Evolutionary conservation across 2,888 invertebrate genomes (phyloP), one percentile per base, ranked within the genome.

Genomic region (Congeria kusceri): DNA sequence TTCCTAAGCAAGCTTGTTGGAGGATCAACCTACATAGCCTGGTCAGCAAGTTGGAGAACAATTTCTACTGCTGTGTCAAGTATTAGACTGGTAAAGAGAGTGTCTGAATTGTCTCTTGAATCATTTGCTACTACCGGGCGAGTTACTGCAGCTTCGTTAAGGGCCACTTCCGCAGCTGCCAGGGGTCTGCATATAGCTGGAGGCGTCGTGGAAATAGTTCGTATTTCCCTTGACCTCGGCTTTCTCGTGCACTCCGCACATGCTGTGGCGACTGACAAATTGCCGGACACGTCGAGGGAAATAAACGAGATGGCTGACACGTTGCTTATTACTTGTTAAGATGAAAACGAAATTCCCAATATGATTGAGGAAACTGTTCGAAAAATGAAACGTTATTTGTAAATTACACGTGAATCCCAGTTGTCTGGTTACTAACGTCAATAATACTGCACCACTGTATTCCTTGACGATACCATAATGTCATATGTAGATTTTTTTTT

Each of bases 171-270:
- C 15, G 39, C 28, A 13, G 29, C 47, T 25, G n/a, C 27, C 5
- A 39, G 47, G 44, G 83, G 65, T 84, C 15, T 66, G 20, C 74
- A 70, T 66, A 49, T 67, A 44, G 62, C 63, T 25, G 73, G 73
- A 46, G 72, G 72, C 4, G 65, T 59, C 15, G 23, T 65, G 5
- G 49, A 58, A 11, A 56, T 56, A 15, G 20, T 71, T 15, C 39
- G 57, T 18, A 53, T 71, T 13, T 59, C 72, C 9, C 15, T 65
- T 13, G 72, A 72, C 49, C 15, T 72, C 13, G 44, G 32, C 15
- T 46, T 47, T 3, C n/a, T n/a, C n/a, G 53, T 59, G 18, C 27
- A 44, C 32, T n/a, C 46, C 11, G 25, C 46, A 27, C 20, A 25
- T 18, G 47, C 58, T 68, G 46, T 18, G 3, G 44, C 57, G 3